Percentiles rank a stretch among this genome's conserved stretches.
Conservation (phyloP, 2,113 vertebrate species). For the Carassius carassius region DNA sequence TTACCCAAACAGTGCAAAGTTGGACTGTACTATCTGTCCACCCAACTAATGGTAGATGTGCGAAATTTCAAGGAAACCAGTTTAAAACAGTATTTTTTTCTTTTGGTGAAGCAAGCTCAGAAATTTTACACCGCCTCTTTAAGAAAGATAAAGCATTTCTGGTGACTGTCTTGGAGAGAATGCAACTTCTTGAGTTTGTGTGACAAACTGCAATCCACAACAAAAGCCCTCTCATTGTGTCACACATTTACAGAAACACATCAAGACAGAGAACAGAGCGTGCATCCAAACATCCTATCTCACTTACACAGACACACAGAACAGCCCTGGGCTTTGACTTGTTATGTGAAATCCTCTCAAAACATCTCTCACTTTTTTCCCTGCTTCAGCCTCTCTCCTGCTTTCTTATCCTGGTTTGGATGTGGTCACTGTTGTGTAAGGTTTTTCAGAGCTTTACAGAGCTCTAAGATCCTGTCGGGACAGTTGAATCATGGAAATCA, state of each 20-base stretch:
- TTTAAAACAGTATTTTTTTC: not conserved
- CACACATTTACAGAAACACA: conserved; percentile 6
- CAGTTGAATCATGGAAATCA: conserved; percentile 56
- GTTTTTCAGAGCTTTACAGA: not conserved
- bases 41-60: too few species aligned
- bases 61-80: too few species aligned
- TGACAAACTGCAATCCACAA: conserved; percentile 3
- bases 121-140: not conserved
- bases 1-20: not conserved
- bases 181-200: not conserved
- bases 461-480: conserved; percentile 9
- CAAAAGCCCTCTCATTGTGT: conserved; percentile 6
- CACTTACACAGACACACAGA: conserved; percentile 14
- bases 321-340: conserved; percentile 25
- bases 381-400: not conserved
- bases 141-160: not conserved
- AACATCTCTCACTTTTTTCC: not conserved
- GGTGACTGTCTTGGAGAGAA: not conserved
- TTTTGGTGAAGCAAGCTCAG: not conserved
- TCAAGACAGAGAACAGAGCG: conserved; percentile 1
- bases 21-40: not conserved
- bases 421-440: not conserved
- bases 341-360: conserved; percentile 27
- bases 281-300: conserved; percentile 31
- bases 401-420: not conserved